These are phyloP conservation scores for Trichogramma pretiosum DNA, from an alignment of 1,140 invertebrate genomes.

Conservation along the genomic window DNA sequence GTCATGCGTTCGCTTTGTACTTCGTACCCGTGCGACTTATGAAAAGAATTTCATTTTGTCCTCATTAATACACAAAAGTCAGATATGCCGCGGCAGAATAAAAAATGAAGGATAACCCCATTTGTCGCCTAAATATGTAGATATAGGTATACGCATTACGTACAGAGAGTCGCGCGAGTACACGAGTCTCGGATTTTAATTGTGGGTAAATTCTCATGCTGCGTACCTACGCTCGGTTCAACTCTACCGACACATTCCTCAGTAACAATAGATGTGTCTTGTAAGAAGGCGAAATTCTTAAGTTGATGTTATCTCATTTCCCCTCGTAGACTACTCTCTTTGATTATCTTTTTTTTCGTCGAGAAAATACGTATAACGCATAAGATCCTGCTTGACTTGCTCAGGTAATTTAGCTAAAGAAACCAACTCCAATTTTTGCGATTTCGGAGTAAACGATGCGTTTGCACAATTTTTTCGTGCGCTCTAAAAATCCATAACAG, in stretches of 20 bases:
- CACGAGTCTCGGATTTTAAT: slow-evolving; percentile 32
- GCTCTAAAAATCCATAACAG: no score
- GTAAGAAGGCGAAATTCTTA: slow-evolving; percentile 36
- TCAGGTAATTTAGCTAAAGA: slow-evolving; percentile 8
- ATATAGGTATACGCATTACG: no score
- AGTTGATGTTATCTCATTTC: slow-evolving; percentile 42
- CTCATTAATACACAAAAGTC: slow-evolving; percentile 40
- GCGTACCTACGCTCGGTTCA: slow-evolving; percentile 16
- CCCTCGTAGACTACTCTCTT: slow-evolving; percentile 33
- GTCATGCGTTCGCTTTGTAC: no score
- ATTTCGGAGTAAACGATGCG: no score
- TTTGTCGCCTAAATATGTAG: slow-evolving; percentile 36
- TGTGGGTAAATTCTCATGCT: slow-evolving; percentile 47
- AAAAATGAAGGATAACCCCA: slow-evolving; percentile 40
- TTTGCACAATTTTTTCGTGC: no score
- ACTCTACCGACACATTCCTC: slow-evolving; percentile 33
- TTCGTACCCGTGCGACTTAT: no score
- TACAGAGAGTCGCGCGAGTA: slow-evolving; percentile 18
- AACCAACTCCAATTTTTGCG: no score
- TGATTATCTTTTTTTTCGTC: slow-evolving; percentile 29
- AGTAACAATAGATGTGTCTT: slow-evolving; percentile 42
- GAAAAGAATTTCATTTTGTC: slow-evolving; percentile 28
- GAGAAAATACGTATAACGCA: background rate
- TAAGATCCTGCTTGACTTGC: slow-evolving; percentile 6
- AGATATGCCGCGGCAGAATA: slow-evolving; percentile 35